Evolutionary conservation across 2,113 vertebrate genomes (phyloP).

Genomic region (Ochotona curzoniae): DNA sequence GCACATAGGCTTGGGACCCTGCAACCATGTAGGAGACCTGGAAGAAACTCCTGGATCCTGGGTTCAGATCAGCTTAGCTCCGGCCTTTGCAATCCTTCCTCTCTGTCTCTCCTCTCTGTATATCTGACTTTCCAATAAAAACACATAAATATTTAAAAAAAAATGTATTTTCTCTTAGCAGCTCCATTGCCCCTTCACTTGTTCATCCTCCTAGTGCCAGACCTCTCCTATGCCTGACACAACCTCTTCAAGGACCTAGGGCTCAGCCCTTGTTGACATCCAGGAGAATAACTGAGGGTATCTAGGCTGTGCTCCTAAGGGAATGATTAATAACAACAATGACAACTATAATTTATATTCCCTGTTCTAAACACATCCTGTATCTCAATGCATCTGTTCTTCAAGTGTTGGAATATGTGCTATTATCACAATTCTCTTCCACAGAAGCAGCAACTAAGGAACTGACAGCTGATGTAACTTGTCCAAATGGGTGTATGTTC

Average conservation of each 20-base stretch:
- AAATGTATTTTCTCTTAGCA: background rate
- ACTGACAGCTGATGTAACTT: background rate
- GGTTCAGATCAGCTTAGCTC: no score
- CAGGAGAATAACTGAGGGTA: background rate
- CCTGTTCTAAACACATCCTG: background rate
- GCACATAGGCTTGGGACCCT: no score
- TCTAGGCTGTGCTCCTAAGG: background rate
- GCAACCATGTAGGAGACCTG: no score
- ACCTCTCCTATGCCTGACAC: background rate
- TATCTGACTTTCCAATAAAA: no score
- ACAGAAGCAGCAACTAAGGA: background rate
- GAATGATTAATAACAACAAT: background rate
- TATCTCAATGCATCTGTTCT: background rate
- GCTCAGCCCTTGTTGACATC: background rate
- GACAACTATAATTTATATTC: background rate
- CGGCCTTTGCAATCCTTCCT: no score
- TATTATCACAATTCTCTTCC: background rate
- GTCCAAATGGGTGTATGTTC: background rate
- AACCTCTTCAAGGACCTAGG: background rate
- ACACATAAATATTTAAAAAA: background rate
- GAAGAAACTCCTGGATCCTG: no score
- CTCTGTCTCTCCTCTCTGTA: no score
- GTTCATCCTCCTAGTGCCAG: rapidly evolving
- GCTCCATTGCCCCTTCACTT: background rate
- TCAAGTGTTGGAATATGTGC: background rate